These are phyloP conservation scores for Neodiprion lecontei DNA, from an alignment of 1,140 invertebrate species.

Conservation along the genomic window DNA sequence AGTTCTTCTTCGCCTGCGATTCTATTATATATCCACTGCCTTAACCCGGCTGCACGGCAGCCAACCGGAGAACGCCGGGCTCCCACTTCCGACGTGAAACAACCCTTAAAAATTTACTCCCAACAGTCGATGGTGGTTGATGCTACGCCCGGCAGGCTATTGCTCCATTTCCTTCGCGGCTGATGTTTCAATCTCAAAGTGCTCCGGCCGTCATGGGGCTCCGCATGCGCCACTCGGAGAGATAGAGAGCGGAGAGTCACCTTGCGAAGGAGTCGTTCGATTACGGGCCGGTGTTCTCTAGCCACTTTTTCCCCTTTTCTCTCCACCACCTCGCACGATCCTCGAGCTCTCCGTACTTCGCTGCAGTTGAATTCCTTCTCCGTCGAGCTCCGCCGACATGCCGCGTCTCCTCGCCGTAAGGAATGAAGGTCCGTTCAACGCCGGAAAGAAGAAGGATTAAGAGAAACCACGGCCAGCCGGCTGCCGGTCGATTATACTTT, in stretches of 20 bases:
- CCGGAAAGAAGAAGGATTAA: slow-evolving; percentile 15
- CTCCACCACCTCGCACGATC: neutral
- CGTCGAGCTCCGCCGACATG: slow-evolving; percentile 28
- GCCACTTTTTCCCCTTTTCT: neutral
- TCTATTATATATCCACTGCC: no score
- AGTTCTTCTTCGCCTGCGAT: no score
- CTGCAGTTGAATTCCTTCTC: slow-evolving; percentile 41
- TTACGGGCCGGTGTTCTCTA: slow-evolving; percentile 19
- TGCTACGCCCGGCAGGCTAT: neutral
- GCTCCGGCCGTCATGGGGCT: neutral
- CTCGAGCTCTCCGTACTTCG: slow-evolving; percentile 19
- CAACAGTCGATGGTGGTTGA: neutral
- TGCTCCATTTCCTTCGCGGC: neutral
- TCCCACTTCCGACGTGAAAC: no score
- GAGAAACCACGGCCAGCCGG: slow-evolving; percentile 25
- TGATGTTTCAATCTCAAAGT: neutral
- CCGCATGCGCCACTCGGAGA: neutral
- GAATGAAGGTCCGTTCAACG: slow-evolving; percentile 8
- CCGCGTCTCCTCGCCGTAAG: neutral
- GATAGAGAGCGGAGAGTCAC: neutral
- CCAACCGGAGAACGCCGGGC: no score
- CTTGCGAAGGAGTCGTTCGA: neutral
- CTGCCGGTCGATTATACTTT: slow-evolving; percentile 53
- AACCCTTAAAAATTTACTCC: no score
- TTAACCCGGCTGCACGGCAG: no score